Base-by-base conservation (phyloP, 2,113 vertebrate species). In the Hippoglossus stenolepis region DNA sequence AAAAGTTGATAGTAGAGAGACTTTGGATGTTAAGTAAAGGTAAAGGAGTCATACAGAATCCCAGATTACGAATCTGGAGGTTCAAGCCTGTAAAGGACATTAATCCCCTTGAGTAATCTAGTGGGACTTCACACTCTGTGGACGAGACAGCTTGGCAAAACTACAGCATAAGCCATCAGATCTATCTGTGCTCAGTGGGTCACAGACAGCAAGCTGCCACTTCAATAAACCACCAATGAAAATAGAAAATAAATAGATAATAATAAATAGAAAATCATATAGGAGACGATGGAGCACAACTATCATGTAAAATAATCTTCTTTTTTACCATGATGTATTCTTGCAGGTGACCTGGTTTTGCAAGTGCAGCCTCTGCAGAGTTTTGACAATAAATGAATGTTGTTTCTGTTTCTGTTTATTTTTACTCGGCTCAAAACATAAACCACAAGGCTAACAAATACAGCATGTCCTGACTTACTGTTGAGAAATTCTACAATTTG, bases 11-110 rank as follows among this genome's bases (percentile, higher is more conserved):
- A 35, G 26, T 17, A 31, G 14, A 47, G 73, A 45, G 38, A 68
- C 26, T 66, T 51, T 31, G 14, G 14, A 58, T 6, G 23, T 64
- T 73, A 64, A 40, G 12, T 51, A 53, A 8, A 28, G 11, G 5
- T 71, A 8, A 65, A 61, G 10, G 4, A 18, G 20, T 70, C 45
- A 59, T 24, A 69, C 28, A 76, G 54, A 65, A 63, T 54, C 35
- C 24, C 62, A 63, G n/a, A 53, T 43, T 9, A 73, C 63, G 24
- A 28, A 85, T 77, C 26, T 59, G 57, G 31, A n/a, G 21, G 23
- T 74, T n/a, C 43, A 89, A 73, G 86, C 73, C 79, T 66, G 15
- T 79, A 47, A 78, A 70, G 21, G 17, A 35, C 54, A 77, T 49
- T 64, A 54, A 81, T 65, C 82, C 58, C 31, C 38, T 35, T 11